phyloP scores from a whole-genome alignment of 1,140 invertebrate genomes.

The Agrypnia vestita region DNA sequence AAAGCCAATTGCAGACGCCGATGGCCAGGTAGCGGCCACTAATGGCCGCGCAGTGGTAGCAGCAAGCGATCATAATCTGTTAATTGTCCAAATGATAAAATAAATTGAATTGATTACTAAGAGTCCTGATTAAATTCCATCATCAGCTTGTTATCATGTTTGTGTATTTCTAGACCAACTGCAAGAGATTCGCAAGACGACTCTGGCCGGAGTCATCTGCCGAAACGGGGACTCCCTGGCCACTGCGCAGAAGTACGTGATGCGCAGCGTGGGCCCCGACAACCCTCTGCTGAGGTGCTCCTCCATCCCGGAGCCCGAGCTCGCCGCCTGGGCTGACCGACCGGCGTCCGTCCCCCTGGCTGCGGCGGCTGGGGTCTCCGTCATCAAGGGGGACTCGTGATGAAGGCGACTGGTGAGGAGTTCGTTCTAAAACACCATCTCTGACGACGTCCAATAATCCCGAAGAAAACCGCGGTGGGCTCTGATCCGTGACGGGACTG shows the following conservation, averaged over 20 bases:
- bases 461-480: too few species aligned
- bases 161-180: conserved; percentile 81
- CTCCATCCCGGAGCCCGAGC: conserved; percentile 73
- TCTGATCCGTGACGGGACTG: too few species aligned
- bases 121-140: too few species aligned
- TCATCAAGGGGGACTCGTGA: conserved; percentile 5
- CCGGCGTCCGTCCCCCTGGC: conserved; percentile 26
- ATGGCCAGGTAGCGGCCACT: too few species aligned
- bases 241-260: conserved; percentile 84
- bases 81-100: too few species aligned
- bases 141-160: conserved; percentile 7
- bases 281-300: conserved; percentile 80
- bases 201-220: conserved; percentile 90
- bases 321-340: conserved; percentile 76
- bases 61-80: too few species aligned
- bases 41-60: too few species aligned
- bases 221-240: conserved; percentile 87
- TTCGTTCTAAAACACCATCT: too few species aligned
- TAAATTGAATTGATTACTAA: background rate
- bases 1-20: too few species aligned
- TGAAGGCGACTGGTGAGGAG: background rate
- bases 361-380: background rate
- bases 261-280: conserved; percentile 75
- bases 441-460: too few species aligned
- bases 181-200: conserved; percentile 86